phyloP scores from a whole-genome alignment of 1,140 invertebrate species.

The Danaus melanippus region DNA sequence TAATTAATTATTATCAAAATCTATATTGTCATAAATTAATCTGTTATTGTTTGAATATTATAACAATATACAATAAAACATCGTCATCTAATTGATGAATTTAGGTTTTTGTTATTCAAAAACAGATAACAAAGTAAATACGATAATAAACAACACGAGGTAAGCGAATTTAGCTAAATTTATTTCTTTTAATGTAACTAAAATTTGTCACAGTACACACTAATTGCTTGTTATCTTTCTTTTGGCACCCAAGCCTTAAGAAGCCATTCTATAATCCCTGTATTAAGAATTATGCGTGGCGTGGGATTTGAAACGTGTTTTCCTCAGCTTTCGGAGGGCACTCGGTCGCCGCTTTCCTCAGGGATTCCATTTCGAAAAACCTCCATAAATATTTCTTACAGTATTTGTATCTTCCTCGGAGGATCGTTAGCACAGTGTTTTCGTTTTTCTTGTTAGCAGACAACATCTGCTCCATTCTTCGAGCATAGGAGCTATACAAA shows the following conservation, averaged over 20 bases:
- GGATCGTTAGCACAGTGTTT: slow-evolving; percentile 66
- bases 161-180: too few relatives aligned
- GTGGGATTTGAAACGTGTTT: slow-evolving; percentile 64
- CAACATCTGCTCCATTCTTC: slow-evolving; percentile 42
- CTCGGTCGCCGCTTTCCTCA: slow-evolving; percentile 34
- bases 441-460: slow-evolving; percentile 43
- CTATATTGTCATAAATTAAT: too few relatives aligned
- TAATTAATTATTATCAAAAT: too few relatives aligned
- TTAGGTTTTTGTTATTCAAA: too few relatives aligned
- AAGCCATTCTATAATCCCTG: slow-evolving; percentile 64
- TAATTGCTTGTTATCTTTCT: slow-evolving; percentile 68
- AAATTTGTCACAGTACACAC: slow-evolving; percentile 3
- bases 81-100: too few relatives aligned
- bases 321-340: slow-evolving; percentile 52
- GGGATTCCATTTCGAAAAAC: slow-evolving; percentile 68
- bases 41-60: too few relatives aligned
- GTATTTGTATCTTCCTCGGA: slow-evolving; percentile 69
- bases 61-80: too few relatives aligned
- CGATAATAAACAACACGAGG: neutral
- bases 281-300: slow-evolving; percentile 69
- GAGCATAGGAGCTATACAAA: slow-evolving; percentile 6
- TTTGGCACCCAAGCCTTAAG: slow-evolving; percentile 59
- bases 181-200: too few relatives aligned
- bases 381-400: slow-evolving; percentile 71
- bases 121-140: neutral